Evolutionary conservation across 92 coral and sea anemone species (phyloP), one percentile per base, ranked within the genome.

Genomic region (Virgularia gustaviana): DNA sequence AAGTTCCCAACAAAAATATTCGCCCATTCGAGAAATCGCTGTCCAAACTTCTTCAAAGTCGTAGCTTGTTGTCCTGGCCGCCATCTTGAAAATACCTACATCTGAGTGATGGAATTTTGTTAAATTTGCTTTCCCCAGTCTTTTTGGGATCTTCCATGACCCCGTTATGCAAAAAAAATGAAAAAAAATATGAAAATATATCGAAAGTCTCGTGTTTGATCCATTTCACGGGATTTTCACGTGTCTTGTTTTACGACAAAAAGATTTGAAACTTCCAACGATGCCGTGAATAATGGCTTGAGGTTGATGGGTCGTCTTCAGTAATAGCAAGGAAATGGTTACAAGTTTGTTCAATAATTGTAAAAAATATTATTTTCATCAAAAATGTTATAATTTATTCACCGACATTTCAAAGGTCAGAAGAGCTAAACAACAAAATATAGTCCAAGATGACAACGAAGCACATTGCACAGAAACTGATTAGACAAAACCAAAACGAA

Each of bases 1-100:
- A 59, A 59, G 65, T 59, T 59, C 65, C 65, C 65, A 29, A 59
- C 32, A 13, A 27, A 59, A 59, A 29, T 29, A 59, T 25, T 44
- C 7, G 65, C 65, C 45, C 65, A n/a, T n/a, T n/a, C n/a, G n/a
- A n/a, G n/a, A n/a, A n/a, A n/a, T n/a, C n/a, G n/a, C n/a, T n/a
- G n/a, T n/a, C n/a, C n/a, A n/a, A n/a, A n/a, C n/a, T n/a, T n/a
- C n/a, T n/a, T n/a, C n/a, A n/a, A n/a, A n/a, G 18, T 59, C 65
- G 65, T 19, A 11, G 38, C 22, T 32, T 59, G 39, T 6, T 59
- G 36, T 59, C 36, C 29, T 59, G 1, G 37, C 22, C 45, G 43
- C 44, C 43, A 60, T 60, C 4, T 60, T 32, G 43, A n/a, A 60
- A 31, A 7, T 15, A 33, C 32, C 25, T 22, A 20, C 3, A 25